Base-by-base conservation (phyloP, 2,888 invertebrate species). In the Callyntrura sp. region DNA sequence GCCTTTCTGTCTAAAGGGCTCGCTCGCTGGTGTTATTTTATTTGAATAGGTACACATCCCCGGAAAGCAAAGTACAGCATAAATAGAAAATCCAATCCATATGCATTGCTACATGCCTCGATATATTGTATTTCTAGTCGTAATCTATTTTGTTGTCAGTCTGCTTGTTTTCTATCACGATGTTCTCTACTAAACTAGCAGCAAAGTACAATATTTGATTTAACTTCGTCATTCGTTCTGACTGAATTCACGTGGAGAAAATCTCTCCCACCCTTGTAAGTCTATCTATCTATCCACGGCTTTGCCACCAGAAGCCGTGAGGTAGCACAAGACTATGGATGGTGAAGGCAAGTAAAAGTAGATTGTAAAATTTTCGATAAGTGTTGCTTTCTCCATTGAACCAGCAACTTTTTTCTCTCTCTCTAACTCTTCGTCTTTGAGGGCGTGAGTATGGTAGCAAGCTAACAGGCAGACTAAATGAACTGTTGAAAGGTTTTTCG, bases 151-250 rank as follows among this genome's bases (percentile, higher is more conserved):
- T 17, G 62, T 62, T 62, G 65, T 43, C 17, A 17, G 23, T 68
- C 86, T 62, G 35, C 65, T 68, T 86, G 78, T 79, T 78, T n/a
- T n/a, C 11, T 62, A 62, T 17, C 62, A 11, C 48, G 23, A 17
- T 48, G 20, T 73, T 20, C 20, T 9, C 20, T 23, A 48, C 73
- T 20, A 48, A 73, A 73, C 73, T 73, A 73, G 4, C 0, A 25
- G 48, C 25, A 81, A 68, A 81, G 81, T 68, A 68, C 48, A 81
- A 87, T 87, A 87, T 88, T 89, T 78, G 84, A 89, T 89, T 88
- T 88, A 57, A 55, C 57, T 57, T 73, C 35, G 25, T 78, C 76
- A 65, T 73, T 60, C 70, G 45, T 82, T 82, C 73, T n/a, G 60
- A n/a, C 35, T 48, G 86, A 70, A 43, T 57, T 79, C 79, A 79